Base-by-base conservation (phyloP, 2,888 invertebrate genomes). In the Ophonus ardosiacus region DNA sequence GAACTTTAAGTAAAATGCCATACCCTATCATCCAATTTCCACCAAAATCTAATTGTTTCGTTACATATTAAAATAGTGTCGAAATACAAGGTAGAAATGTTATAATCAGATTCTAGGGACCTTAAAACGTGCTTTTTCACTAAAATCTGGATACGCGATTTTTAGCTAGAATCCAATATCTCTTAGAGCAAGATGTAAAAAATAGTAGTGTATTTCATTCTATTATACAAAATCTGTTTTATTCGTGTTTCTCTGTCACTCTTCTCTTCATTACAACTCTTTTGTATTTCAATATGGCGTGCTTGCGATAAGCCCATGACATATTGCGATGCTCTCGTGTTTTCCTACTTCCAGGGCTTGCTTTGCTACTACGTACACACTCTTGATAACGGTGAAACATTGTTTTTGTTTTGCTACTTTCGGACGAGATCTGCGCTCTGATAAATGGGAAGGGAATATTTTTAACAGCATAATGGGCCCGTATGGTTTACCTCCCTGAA, bases 391-490 rank as follows among this genome's bases (percentile, higher is more conserved):
- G 40, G 63, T 80, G 80, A 80, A 80, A 63, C 63, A 80, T 80
- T 61, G 80, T 61, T 80, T 63, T 80, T 80, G 80, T 80, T 74
- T 80, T 80, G 76, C 21, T 76, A 76, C 51, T 79, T 79, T 59
- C 31, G 61, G 63, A 43, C 63, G 10, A 51, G 43, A 51, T 80
- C 38, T 61, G 80, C 17, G 79, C 17, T n/a, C 38, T 38, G 80
- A 80, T 80, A 74, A 17, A 31, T 10, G n/a, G 65, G 8, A n/a
- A 68, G 10, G 68, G 71, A 74, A 74, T 74, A 74, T 43, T 74
- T 74, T 74, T 43, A 74, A 74, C 71, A 21, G 13, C 18, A 74
- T 74, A 74, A 74, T 74, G 43, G 8, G 43, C 71, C 71, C 71
- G 43, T 74, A 74, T 74, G 40, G 43, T 15, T 68, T 7, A 59